Percentiles rank a stretch among this genome's conserved stretches.
These are phyloP conservation scores for Campoplex nolae DNA, from an alignment of 2,888 invertebrate genomes.

Conservation along the genomic window DNA sequence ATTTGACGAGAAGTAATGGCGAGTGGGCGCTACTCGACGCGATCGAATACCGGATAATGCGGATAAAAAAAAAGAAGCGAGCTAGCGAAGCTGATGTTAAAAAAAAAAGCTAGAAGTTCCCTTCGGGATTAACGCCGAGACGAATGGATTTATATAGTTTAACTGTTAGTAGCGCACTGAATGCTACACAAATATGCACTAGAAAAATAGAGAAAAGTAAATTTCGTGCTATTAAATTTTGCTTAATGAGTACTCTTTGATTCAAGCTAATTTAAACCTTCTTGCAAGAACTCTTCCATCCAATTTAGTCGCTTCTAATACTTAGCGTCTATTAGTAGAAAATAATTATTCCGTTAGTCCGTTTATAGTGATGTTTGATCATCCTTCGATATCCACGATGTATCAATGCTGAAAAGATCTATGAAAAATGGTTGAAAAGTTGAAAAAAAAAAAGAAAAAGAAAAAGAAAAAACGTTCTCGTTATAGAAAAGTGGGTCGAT, in stretches of 20 bases:
- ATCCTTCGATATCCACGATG: conserved; percentile 11
- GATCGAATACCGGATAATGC: conserved; percentile 39
- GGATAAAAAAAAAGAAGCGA: conserved; percentile 30
- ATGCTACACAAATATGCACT: not conserved
- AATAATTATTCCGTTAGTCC: not conserved
- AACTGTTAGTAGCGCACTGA: not conserved
- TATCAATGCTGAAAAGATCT: not conserved
- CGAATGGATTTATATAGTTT: conserved; percentile 6
- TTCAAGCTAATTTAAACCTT: not conserved
- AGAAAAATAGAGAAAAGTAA: not conserved
- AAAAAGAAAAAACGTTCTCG: conserved; percentile 39
- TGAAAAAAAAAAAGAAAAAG: not conserved
- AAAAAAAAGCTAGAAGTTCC: conserved; percentile 10
- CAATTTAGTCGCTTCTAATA: not conserved
- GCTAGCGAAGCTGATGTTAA: conserved; percentile 22
- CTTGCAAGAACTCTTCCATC: conserved; percentile 22
- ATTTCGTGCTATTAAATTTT: not conserved
- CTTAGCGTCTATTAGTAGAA: not conserved
- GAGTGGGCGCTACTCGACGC: conserved; percentile 25
- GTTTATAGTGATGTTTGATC: not conserved
- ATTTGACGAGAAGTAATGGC: conserved; percentile 35
- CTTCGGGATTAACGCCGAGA: conserved; percentile 10
- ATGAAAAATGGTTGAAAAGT: conserved; percentile 9
- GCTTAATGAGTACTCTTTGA: not conserved
- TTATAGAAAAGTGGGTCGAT: conserved; percentile 69